These are phyloP conservation scores for Seira sanloemensis DNA, from an alignment of 2,888 invertebrate genomes.

Conservation along the genomic window DNA sequence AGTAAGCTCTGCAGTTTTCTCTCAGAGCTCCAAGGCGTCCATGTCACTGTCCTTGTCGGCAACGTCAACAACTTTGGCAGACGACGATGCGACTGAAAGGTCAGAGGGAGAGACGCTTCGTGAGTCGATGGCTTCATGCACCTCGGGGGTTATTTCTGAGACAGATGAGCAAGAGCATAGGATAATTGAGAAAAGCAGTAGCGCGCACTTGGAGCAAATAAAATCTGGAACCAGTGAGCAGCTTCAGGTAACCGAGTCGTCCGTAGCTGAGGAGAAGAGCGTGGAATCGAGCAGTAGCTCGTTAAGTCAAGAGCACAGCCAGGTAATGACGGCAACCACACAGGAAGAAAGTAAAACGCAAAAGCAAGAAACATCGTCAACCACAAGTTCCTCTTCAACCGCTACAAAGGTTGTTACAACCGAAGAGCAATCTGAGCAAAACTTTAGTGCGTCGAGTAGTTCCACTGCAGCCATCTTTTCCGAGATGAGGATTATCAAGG, in stretches of 20 bases:
- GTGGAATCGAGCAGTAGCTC: slow-evolving; percentile 29
- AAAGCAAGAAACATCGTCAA: slow-evolving; percentile 22
- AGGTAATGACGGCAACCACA: slow-evolving; percentile 25
- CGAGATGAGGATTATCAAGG: slow-evolving; percentile 45
- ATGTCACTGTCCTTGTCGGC: slow-evolving; percentile 37
- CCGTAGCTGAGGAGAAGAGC: slow-evolving; percentile 40
- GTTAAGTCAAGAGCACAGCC: slow-evolving; percentile 41
- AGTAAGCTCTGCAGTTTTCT: slow-evolving; percentile 55
- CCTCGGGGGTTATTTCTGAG: slow-evolving; percentile 62
- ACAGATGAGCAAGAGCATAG: slow-evolving; percentile 48
- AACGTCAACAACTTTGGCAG: slow-evolving; percentile 31
- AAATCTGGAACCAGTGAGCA: slow-evolving; percentile 6
- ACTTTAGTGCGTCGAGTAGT: not conserved
- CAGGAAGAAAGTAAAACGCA: slow-evolving; percentile 3
- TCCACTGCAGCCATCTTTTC: slow-evolving; percentile 44
- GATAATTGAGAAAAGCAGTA: slow-evolving; percentile 15
- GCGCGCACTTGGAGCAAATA: not conserved
- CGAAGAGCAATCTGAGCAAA: slow-evolving; percentile 25
- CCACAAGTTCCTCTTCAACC: not conserved
- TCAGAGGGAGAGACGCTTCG: slow-evolving; percentile 64
- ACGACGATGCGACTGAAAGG: slow-evolving; percentile 42
- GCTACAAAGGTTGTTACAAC: slow-evolving; percentile 1
- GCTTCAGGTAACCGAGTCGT: slow-evolving; percentile 9
- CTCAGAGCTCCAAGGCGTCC: slow-evolving; percentile 36
- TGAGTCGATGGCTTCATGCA: slow-evolving; percentile 61